Evolutionary conservation across 2,888 invertebrate species (phyloP), one percentile per base, ranked within the genome.

Genomic region (Chymomyza amoena): DNA sequence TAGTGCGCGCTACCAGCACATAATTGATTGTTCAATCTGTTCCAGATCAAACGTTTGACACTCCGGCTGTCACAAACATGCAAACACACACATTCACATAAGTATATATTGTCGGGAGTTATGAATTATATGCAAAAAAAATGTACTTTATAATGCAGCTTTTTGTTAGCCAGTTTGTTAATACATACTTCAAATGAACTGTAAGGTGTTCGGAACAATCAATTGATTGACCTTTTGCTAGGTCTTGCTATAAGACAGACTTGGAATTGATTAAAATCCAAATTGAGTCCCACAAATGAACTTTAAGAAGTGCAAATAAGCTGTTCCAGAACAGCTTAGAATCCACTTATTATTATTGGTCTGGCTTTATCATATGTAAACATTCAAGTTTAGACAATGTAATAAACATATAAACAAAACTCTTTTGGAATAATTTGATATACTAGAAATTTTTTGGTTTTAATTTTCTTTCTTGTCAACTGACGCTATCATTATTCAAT

Each of bases 21-120:
- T 84, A 84, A 84, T 84, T 84, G 84, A 84, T 84, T 84, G 88
- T 88, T 84, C 84, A 84, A 84, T 84, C 84, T 84, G 88, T 84
- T 88, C 77, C 88, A 88, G 84, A 87, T 84, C 88, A 87, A 79
- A 79, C 80, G 78, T 72, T 83, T 76, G 79, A 79, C 79, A 77
- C 80, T 76, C 65, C 59, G 64, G 52, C 59, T 50, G 2, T 6
- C 18, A 1, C 15, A 54, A 13, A 54, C 18, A 15, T 13, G 13
- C 16, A n/a, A n/a, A 13, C 51, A 69, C 61, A 39, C 66, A 61
- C 51, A 73, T 70, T 76, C 77, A 83, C 82, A 78, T 78, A 76
- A 75, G 68, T 71, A 84, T 76, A 32, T 32, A 32, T 79, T 3
- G 39, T 10, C 39, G 4, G 13, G 39, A 10, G 39, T 45, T 45